phyloP scores from a whole-genome alignment of 2,113 vertebrate genomes.

The Carettochelys insculpta region DNA sequence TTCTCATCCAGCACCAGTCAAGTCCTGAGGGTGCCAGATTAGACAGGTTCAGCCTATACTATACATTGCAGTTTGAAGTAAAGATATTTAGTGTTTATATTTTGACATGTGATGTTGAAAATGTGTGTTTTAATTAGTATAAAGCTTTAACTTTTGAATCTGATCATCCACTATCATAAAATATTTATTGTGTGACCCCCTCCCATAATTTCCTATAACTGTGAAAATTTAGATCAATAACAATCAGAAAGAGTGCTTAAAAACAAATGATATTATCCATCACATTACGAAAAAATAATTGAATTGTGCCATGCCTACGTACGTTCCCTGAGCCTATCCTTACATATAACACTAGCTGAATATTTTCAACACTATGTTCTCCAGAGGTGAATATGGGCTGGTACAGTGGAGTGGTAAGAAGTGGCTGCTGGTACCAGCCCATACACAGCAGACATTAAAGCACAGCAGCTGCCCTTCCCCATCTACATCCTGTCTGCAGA shows the following conservation, averaged over 20 bases:
- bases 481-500: no score
- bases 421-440: no score
- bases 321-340: neutral
- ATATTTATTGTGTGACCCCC: neutral
- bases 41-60: no score
- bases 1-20: no score
- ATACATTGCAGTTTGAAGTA: neutral
- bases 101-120: neutral
- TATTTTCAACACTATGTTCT: constrained; percentile 8
- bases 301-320: neutral
- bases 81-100: neutral
- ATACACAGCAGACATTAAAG: no score
- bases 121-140: neutral
- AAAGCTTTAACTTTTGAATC: neutral
- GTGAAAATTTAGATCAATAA: neutral
- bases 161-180: neutral
- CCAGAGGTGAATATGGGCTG: neutral
- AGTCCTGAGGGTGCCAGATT: no score
- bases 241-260: neutral
- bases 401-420: no score
- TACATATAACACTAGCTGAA: neutral
- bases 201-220: neutral
- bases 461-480: no score
- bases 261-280: neutral
- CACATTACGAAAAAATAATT: neutral